phyloP scores from a whole-genome alignment of 2,113 vertebrate species.

The Dryoscopus gambensis region DNA sequence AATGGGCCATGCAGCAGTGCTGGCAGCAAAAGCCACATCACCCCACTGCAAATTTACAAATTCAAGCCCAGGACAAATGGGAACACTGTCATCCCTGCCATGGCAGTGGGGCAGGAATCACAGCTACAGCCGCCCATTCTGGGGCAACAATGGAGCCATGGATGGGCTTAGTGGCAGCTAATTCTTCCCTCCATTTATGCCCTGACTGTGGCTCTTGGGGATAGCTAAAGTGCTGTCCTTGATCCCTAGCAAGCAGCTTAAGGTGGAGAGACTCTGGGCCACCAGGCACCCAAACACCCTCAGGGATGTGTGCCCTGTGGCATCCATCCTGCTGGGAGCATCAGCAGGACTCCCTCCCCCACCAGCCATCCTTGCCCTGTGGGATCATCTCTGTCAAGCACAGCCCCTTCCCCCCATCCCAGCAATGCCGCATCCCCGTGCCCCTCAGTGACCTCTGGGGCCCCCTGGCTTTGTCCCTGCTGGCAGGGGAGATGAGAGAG shows the following conservation, averaged over 20 bases:
- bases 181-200: background rate
- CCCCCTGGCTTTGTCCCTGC: constrained; percentile 65
- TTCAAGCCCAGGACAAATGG: background rate
- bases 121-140: accelerated
- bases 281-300: background rate
- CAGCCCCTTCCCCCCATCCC: background rate
- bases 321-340: background rate
- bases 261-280: background rate
- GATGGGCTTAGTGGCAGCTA: background rate
- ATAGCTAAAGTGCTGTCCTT: background rate
- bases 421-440: accelerated
- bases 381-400: background rate
- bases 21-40: background rate
- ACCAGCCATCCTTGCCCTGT: background rate
- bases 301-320: background rate
- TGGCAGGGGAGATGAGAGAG: constrained; percentile 75
- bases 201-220: background rate
- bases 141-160: background rate
- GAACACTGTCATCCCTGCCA: background rate
- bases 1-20: accelerated
- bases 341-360: background rate
- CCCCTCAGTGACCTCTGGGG: background rate
- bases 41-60: background rate
- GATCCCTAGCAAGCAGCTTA: background rate
- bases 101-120: background rate